Evolutionary conservation across 2,113 vertebrate genomes (phyloP).

Genomic region (Embiotoca jacksoni): DNA sequence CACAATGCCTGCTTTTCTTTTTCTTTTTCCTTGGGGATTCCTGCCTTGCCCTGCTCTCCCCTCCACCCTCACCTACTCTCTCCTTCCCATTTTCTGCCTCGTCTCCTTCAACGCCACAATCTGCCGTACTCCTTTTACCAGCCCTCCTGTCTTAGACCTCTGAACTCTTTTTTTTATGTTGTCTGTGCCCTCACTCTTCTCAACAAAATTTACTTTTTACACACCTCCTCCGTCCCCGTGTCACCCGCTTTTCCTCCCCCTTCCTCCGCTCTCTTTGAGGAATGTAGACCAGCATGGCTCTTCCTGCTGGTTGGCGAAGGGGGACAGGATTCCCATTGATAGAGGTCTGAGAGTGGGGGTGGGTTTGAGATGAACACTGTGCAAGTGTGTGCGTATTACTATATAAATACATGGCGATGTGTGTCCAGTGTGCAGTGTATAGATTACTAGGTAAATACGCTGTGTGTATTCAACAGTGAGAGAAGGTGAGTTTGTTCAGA

Average conservation of each 20-base stretch:
- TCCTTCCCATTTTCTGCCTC: neutral
- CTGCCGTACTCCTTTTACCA: neutral
- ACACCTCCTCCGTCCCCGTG: slow-evolving; percentile 42
- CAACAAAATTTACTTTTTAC: slow-evolving; percentile 41
- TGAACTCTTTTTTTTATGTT: slow-evolving; percentile 3
- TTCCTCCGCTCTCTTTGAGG: slow-evolving; percentile 68
- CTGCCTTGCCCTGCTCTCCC: slow-evolving; percentile 26
- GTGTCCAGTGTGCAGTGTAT: slow-evolving; percentile 66
- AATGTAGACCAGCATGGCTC: slow-evolving; percentile 78
- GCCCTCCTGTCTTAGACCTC: neutral
- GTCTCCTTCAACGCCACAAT: neutral
- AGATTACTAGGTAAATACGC: slow-evolving; percentile 63
- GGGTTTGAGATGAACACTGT: slow-evolving; percentile 67
- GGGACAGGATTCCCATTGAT: slow-evolving; percentile 88
- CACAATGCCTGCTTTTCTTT: slow-evolving; percentile 76
- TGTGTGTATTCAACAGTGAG: slow-evolving; percentile 45
- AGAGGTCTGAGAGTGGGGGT: slow-evolving; percentile 64
- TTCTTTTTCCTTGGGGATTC: slow-evolving; percentile 49
- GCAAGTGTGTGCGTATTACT: slow-evolving; percentile 50
- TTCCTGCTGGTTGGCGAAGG: slow-evolving; percentile 77
- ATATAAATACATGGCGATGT: slow-evolving; percentile 67
- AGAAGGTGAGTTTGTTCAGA: slow-evolving; percentile 35
- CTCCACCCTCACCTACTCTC: slow-evolving; percentile 1
- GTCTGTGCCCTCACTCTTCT: slow-evolving; percentile 12
- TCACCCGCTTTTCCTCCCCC: slow-evolving; percentile 62